Conservation (phyloP, 2,113 vertebrate species). For the Brevimyrus niger region DNA sequence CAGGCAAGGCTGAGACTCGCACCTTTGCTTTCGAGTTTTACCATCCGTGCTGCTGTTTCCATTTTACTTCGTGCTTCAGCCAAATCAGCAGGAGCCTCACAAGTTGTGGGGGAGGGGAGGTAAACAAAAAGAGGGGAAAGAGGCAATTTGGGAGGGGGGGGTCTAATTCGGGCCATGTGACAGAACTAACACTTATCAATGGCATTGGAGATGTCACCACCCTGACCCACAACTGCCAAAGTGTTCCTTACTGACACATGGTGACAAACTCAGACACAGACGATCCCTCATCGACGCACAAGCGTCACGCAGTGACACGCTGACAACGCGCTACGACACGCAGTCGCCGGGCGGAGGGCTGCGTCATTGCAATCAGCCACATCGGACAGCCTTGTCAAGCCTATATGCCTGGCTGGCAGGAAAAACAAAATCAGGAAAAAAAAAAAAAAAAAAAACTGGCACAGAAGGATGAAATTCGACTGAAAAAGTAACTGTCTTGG, state of each 20-base stretch:
- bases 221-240: not conserved
- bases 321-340: conserved; percentile 21
- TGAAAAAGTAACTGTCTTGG: conserved; percentile 50
- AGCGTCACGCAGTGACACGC: conserved; percentile 7
- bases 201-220: not conserved
- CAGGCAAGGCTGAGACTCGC: not conserved
- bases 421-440: conserved; percentile 18
- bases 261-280: not conserved
- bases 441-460: conserved; percentile 15
- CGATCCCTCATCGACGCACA: conserved; percentile 13
- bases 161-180: not conserved
- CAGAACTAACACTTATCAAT: not conserved
- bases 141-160: not conserved
- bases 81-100: not conserved
- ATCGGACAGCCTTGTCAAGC: not conserved
- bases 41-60: not conserved
- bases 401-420: conserved; percentile 17
- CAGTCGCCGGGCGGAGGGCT: not conserved
- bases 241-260: conserved; percentile 8
- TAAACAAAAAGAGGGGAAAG: not conserved
- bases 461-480: conserved; percentile 41
- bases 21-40: not conserved
- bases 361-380: not conserved
- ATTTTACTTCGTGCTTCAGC: not conserved
- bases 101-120: not conserved